Base-by-base conservation (phyloP, 1,140 invertebrate species). In the Eriosoma lanigerum region DNA sequence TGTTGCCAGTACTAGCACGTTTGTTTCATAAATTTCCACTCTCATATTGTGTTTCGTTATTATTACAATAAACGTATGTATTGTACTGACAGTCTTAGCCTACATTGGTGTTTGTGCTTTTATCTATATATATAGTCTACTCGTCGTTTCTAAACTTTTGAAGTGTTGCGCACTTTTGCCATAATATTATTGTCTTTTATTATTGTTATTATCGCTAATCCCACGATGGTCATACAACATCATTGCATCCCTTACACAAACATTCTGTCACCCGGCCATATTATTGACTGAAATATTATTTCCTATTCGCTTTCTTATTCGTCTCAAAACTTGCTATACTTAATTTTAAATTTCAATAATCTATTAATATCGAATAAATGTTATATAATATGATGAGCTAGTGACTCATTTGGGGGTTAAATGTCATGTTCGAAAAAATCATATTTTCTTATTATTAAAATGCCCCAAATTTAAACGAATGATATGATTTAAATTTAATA, bases 161-260 rank as follows among this genome's bases (percentile, higher is more conserved):
- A 21, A 8, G 72, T 68, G n/a, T 38, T 46, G 29, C 48, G 44
- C 56, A 19, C 29, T 75, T 56, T 54, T 44, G 29, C n/a, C 50
- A 54, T 50, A n/a, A n/a, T n/a, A n/a, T n/a, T n/a, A 19, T 75
- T 56, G 52, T 44, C 29, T 32, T 44, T 76, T 58, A 76, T 76
- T 44, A 48, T 68, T 26, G 21, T 68, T 32, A 32, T 73, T 52
- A 75, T 75, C 72, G n/a, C 29, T 1, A 10, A 52, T 75, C 72
- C n/a, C 50, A 38, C n/a, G 29, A 19, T n/a, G 52, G 32, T 32
- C 52, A 21, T 75, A 75, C 38, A 75, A 75, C 6, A 54, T 75
- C n/a, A 12, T 32, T 12, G 3, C 62, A 75, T 29, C 29, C 15
- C 19, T 19, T 17, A 70, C 21, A 38, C 15, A 48, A 32, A 68